Percentiles rank a stretch among this genome's conserved stretches.
phyloP scores from a whole-genome alignment of 2,797 vertebrate species.

The Mus caroli region DNA sequence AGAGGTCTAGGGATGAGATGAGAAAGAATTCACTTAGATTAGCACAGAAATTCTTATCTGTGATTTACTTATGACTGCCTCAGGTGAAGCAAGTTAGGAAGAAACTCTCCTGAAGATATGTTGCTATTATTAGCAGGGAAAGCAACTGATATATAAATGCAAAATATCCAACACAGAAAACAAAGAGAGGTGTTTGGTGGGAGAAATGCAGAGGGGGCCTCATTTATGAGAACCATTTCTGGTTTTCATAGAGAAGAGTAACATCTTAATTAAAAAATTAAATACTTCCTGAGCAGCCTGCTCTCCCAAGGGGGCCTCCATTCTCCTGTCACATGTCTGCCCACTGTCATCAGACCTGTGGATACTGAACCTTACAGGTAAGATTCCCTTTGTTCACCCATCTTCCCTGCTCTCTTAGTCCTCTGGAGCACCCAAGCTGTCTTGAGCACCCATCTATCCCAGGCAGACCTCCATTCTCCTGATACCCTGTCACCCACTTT shows the following conservation, averaged over 20 bases:
- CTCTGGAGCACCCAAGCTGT: neutral
- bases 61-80: constrained; percentile 85
- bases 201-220: neutral
- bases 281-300: neutral
- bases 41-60: constrained; percentile 85
- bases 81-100: constrained; percentile 79
- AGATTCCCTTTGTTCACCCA: neutral
- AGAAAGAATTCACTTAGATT: constrained; percentile 85
- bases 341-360: neutral
- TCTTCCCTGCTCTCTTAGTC: neutral
- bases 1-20: constrained; percentile 81
- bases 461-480: neutral
- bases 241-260: constrained; percentile 11
- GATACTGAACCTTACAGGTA: neutral
- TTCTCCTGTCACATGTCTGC: neutral
- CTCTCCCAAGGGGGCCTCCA: neutral
- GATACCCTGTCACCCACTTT: neutral
- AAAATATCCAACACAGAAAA: constrained; percentile 35
- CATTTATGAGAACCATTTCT: constrained; percentile 22
- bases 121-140: constrained; percentile 76
- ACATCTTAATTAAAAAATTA: constrained; percentile 27
- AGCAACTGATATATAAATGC: constrained; percentile 61
- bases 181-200: neutral
- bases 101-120: constrained; percentile 80
- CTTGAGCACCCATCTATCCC: neutral